Percentiles rank a stretch among this genome's conserved stretches.
Conservation (phyloP, 2,113 vertebrate species). For the Oryzias woworae region DNA sequence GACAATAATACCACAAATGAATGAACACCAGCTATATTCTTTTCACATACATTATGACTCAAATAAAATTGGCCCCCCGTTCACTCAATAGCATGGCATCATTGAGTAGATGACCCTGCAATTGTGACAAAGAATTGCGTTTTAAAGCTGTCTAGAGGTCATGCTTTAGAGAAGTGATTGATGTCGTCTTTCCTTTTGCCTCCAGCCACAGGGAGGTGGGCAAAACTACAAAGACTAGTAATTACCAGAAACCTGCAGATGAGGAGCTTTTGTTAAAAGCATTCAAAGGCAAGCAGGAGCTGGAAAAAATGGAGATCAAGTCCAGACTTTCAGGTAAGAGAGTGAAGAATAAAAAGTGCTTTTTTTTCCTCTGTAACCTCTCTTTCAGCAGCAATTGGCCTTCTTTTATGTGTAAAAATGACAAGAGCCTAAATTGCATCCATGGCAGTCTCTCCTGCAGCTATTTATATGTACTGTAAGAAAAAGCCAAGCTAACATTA, state of each 20-base stretch:
- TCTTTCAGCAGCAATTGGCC: slow-evolving; percentile 56
- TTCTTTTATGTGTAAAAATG: slow-evolving; percentile 61
- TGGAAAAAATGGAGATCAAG: slow-evolving; percentile 8
- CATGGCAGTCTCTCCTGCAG: slow-evolving; percentile 5
- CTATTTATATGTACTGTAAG: slow-evolving; percentile 34
- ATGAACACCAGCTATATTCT: no score
- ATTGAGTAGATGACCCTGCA: neutral
- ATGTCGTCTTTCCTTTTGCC: slow-evolving; percentile 34
- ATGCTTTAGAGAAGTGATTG: slow-evolving; percentile 29
- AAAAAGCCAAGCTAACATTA: neutral
- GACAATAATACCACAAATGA: no score
- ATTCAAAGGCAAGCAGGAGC: slow-evolving; percentile 39
- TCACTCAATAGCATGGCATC: neutral
- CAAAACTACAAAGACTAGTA: slow-evolving; percentile 52
- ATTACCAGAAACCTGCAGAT: slow-evolving; percentile 35
- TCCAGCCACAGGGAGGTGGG: slow-evolving; percentile 8
- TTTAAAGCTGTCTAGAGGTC: slow-evolving; percentile 34
- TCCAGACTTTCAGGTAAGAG: slow-evolving; percentile 42
- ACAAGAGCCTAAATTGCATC: slow-evolving; percentile 29
- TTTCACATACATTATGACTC: neutral
- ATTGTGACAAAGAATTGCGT: slow-evolving; percentile 20
- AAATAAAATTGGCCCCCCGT: slow-evolving; percentile 1
- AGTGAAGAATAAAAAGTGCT: slow-evolving; percentile 47
- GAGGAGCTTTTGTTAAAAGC: slow-evolving; percentile 47
- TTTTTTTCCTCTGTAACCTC: slow-evolving; percentile 25